Percentiles rank a stretch among this genome's conserved stretches.
phyloP scores from a whole-genome alignment of 1,140 invertebrate species.

The Drosophila yakuba region DNA sequence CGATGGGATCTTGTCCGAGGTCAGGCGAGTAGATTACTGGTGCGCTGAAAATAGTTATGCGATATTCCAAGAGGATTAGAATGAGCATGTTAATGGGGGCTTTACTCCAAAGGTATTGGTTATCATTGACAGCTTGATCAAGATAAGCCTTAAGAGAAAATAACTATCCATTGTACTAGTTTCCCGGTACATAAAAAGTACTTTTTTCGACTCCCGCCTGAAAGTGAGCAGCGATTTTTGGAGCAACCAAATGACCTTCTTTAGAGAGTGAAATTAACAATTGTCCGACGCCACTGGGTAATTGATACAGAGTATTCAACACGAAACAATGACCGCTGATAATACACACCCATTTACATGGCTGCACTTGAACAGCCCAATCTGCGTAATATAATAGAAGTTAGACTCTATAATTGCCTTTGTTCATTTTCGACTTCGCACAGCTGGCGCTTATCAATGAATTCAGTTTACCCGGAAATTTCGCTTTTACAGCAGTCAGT shows the following conservation, averaged over 20 bases:
- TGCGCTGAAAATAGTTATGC: not conserved
- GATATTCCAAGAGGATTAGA: not conserved
- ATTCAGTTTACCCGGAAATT: not conserved
- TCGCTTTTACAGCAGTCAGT: constrained; percentile 5
- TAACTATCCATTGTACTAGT: too few species aligned
- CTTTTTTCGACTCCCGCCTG: constrained; percentile 13
- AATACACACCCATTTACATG: not conserved
- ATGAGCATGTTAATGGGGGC: too few species aligned
- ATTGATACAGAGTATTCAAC: constrained; percentile 28
- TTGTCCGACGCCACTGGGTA: constrained; percentile 24
- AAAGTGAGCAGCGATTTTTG: constrained; percentile 8
- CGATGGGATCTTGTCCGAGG: constrained; percentile 26
- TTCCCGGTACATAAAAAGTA: not conserved
- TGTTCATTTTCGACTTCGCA: not conserved
- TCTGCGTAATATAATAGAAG: constrained; percentile 26
- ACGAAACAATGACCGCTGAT: constrained; percentile 39
- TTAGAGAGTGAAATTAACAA: constrained; percentile 35
- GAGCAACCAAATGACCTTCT: not conserved
- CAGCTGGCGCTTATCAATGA: constrained; percentile 54
- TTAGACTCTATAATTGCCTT: constrained; percentile 7
- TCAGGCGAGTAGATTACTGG: constrained; percentile 13
- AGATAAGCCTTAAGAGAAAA: too few species aligned
- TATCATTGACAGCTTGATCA: too few species aligned
- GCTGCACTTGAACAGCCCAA: not conserved
- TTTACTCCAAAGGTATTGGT: too few species aligned